phyloP scores from a whole-genome alignment of 2,888 invertebrate genomes.

The Cheilosia vernalis region DNA sequence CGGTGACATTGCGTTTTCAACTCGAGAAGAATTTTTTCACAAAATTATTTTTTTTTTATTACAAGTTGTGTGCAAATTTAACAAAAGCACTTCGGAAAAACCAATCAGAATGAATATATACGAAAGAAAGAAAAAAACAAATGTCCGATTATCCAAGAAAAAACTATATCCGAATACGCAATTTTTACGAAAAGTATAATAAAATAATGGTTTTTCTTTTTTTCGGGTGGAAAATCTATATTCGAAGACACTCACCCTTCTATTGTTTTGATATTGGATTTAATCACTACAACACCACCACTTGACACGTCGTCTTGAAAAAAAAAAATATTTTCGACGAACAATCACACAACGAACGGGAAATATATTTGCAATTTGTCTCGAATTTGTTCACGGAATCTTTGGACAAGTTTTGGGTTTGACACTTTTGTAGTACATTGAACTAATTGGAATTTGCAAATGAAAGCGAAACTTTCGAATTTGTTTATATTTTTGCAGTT shows the following conservation, averaged over 20 bases:
- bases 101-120: neutral
- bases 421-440: constrained; percentile 50
- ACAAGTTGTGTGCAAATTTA: constrained; percentile 8
- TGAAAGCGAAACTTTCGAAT: constrained; percentile 42
- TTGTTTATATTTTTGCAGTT: constrained; percentile 35
- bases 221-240: constrained; percentile 63
- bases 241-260: constrained; percentile 66
- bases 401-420: constrained; percentile 48
- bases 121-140: neutral
- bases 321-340: constrained; percentile 53
- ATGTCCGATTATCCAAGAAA: neutral
- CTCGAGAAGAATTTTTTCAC: constrained; percentile 9
- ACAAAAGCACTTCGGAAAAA: neutral
- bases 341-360: constrained; percentile 25
- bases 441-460: constrained; percentile 22
- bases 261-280: constrained; percentile 70
- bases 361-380: constrained; percentile 38
- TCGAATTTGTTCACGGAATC: constrained; percentile 57
- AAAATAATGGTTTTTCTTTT: constrained; percentile 27
- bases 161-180: constrained; percentile 21
- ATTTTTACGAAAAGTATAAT: constrained; percentile 24
- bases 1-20: constrained; percentile 71
- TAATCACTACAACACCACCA: constrained; percentile 60
- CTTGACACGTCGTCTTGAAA: constrained; percentile 73
- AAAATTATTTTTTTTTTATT: constrained; percentile 12